These are phyloP conservation scores for Argopecten irradians DNA, from an alignment of 1,140 invertebrate species.

Conservation along the genomic window DNA sequence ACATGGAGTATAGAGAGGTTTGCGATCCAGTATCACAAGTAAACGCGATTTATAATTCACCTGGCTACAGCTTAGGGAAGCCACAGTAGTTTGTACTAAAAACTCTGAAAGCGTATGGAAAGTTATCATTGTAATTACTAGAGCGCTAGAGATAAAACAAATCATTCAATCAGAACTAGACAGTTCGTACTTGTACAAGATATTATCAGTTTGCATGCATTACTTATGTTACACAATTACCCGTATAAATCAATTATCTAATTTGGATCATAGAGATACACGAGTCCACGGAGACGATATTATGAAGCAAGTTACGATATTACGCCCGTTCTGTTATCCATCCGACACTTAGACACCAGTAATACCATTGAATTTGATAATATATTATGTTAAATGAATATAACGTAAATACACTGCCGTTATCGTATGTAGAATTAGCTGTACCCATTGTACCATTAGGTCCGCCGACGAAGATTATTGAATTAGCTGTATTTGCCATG, in stretches of 20 bases:
- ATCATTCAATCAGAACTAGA: too few relatives aligned
- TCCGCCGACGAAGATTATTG: neutral
- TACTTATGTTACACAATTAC: neutral
- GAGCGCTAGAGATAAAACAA: too few relatives aligned
- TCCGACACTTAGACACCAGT: neutral
- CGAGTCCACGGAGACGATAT: neutral
- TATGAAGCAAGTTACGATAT: too few relatives aligned
- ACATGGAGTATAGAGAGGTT: too few relatives aligned
- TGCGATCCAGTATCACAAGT: too few relatives aligned
- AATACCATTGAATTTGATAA: neutral
- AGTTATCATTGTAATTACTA: too few relatives aligned
- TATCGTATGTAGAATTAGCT: neutral
- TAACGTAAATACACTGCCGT: neutral
- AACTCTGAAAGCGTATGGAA: too few relatives aligned
- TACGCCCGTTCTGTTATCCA: too few relatives aligned
- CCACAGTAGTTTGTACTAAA: too few relatives aligned
- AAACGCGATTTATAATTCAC: too few relatives aligned
- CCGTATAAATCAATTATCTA: neutral
- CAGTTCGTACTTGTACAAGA: neutral
- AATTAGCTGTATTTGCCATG: neutral
- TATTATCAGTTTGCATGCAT: neutral
- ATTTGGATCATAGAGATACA: neutral
- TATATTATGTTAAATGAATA: slow-evolving; percentile 6
- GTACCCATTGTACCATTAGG: neutral
- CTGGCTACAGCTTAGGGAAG: too few relatives aligned